phyloP scores from a whole-genome alignment of 2,888 invertebrate genomes.

The Mantis religiosa region DNA sequence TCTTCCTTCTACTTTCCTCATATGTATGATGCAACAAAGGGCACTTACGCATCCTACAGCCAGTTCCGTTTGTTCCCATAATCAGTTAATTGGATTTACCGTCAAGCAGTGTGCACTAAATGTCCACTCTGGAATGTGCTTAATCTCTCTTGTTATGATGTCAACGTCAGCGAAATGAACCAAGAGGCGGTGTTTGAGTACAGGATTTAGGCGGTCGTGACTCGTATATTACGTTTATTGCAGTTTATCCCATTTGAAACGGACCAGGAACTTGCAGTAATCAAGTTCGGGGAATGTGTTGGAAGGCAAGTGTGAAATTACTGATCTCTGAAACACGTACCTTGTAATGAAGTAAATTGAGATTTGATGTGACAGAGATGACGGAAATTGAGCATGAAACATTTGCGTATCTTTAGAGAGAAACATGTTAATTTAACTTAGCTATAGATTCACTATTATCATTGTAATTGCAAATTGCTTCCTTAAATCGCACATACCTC shows the following conservation, averaged over 20 bases:
- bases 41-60: neutral
- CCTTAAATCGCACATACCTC: too few relatives aligned
- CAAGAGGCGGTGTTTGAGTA: neutral
- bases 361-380: neutral
- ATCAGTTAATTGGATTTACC: neutral
- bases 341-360: neutral
- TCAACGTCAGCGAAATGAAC: neutral
- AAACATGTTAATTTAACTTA: too few relatives aligned
- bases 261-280: neutral
- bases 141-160: neutral
- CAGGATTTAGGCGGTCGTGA: neutral
- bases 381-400: neutral
- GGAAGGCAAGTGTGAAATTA: neutral
- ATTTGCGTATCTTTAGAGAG: neutral
- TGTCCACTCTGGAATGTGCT: neutral
- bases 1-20: too few relatives aligned
- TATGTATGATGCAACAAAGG: too few relatives aligned
- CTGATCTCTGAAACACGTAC: too few relatives aligned
- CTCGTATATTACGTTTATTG: neutral
- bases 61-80: neutral
- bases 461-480: too few relatives aligned
- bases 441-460: too few relatives aligned
- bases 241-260: neutral
- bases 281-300: neutral
- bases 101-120: neutral